These are phyloP conservation scores for Eristalis pertinax DNA, from an alignment of 2,888 invertebrate species.

Conservation along the genomic window DNA sequence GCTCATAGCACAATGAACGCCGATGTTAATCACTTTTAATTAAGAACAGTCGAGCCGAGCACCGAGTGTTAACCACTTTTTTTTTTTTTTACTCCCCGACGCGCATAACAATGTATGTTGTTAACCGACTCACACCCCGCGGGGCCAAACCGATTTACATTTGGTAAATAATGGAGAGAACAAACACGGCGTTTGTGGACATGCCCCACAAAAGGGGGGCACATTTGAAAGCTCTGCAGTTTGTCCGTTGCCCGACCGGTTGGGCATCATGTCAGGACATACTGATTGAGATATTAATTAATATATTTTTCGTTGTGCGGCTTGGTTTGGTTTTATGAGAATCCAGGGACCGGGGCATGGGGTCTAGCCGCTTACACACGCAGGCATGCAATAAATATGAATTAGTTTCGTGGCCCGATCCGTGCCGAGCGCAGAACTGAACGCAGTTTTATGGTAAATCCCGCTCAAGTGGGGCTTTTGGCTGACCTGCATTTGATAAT, in stretches of 20 bases:
- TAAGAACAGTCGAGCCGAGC: conserved; percentile 28
- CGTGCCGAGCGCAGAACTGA: background rate
- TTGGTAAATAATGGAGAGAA: background rate
- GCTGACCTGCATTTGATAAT: background rate
- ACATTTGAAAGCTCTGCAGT: background rate
- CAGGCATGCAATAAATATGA: background rate
- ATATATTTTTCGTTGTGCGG: background rate
- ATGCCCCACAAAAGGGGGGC: no score
- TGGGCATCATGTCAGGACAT: background rate
- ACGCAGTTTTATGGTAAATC: background rate
- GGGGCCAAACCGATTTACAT: background rate
- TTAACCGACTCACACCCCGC: background rate
- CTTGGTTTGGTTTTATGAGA: background rate
- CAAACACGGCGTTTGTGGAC: background rate
- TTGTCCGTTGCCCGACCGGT: background rate
- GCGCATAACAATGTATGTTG: background rate
- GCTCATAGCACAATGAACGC: conserved; percentile 37
- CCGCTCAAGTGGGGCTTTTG: background rate
- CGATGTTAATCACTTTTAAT: conserved; percentile 61
- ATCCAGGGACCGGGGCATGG: background rate
- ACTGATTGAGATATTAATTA: background rate
- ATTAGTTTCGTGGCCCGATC: background rate
- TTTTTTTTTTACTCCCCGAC: background rate
- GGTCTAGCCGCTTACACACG: background rate
- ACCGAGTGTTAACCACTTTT: background rate